A percentile compares a stretch with the other conserved stretches of the same genome.
Conservation (phyloP, 2,888 invertebrate species). For the Zootermopsis nevadensis region DNA sequence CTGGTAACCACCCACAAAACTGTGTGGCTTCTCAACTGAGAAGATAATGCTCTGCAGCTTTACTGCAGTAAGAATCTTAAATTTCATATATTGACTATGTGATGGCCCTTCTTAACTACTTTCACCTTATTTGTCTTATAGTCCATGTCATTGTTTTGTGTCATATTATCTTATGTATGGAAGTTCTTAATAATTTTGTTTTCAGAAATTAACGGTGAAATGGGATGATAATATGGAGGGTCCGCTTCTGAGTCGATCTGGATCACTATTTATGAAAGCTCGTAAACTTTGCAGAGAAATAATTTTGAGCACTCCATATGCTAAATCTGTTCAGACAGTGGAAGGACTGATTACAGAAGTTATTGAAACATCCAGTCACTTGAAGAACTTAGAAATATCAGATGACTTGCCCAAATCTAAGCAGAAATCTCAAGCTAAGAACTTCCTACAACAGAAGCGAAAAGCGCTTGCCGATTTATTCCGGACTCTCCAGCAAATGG, state of each 20-base stretch:
- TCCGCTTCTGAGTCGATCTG: constrained; percentile 49
- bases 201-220: background rate
- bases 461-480: constrained; percentile 89
- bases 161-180: too few species aligned
- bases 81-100: too few species aligned
- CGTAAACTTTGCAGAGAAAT: constrained; percentile 74
- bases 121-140: too few species aligned
- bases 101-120: too few species aligned
- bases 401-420: constrained; percentile 63
- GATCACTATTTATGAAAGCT: constrained; percentile 69
- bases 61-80: too few species aligned
- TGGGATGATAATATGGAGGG: background rate
- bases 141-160: too few species aligned
- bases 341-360: constrained; percentile 71
- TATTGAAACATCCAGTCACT: constrained; percentile 58
- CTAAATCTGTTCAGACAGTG: constrained; percentile 71
- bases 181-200: background rate
- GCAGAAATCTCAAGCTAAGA: constrained; percentile 83
- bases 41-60: too few species aligned
- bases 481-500: constrained; percentile 78
- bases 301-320: constrained; percentile 69
- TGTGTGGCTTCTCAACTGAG: too few species aligned
- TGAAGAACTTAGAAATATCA: constrained; percentile 59
- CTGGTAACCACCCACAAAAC: too few species aligned
- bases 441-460: constrained; percentile 85